phyloP scores from a whole-genome alignment of 1,140 invertebrate genomes.

The Pectinophora gossypiella region DNA sequence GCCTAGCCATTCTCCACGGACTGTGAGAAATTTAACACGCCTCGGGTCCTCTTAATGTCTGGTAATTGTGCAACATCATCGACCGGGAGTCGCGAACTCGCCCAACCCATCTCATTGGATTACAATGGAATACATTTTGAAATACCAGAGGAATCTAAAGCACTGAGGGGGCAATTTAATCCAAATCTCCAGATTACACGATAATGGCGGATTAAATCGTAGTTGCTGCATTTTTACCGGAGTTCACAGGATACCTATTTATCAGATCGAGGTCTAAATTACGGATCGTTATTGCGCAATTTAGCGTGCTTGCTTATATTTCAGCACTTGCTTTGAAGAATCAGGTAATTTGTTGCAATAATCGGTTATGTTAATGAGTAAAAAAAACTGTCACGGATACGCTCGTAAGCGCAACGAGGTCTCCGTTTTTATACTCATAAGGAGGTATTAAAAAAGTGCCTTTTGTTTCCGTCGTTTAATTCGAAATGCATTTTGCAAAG shows the following conservation, averaged over 20 bases:
- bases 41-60: slow-evolving; percentile 42
- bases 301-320: neutral
- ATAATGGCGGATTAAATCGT: neutral
- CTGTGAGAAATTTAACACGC: slow-evolving; percentile 51
- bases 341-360: too few relatives aligned
- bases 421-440: neutral
- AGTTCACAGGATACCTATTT: too few relatives aligned
- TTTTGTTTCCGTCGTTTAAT: neutral
- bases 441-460: neutral
- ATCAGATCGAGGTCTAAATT: too few relatives aligned
- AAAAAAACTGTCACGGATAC: too few relatives aligned
- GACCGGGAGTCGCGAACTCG: slow-evolving; percentile 14
- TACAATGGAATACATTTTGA: neutral
- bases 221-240: too few relatives aligned
- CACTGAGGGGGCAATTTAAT: neutral
- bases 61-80: slow-evolving; percentile 52
- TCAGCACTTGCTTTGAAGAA: neutral
- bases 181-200: neutral
- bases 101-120: neutral
- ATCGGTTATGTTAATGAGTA: too few relatives aligned
- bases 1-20: slow-evolving; percentile 37
- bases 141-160: neutral
- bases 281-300: too few relatives aligned
- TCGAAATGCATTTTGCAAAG: neutral
- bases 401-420: too few relatives aligned